A percentile compares a stretch with the other conserved stretches of the same genome.
Conservation (phyloP, 1,140 invertebrate genomes). For the Drosophila sproati region DNA sequence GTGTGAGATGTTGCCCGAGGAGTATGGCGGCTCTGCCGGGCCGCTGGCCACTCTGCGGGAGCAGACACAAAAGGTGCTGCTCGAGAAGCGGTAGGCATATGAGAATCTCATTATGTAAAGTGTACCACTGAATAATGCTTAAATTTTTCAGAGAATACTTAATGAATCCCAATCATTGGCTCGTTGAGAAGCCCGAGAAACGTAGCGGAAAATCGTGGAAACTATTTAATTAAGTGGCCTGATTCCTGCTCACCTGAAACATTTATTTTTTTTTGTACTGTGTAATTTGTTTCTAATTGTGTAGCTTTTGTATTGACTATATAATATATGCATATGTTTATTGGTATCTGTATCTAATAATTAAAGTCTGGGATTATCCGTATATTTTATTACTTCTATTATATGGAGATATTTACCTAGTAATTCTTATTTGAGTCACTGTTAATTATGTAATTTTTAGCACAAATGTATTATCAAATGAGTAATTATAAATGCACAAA, state of each 20-base stretch:
- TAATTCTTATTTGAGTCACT: too few relatives aligned
- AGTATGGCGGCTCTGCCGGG: constrained; percentile 88
- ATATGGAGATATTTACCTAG: too few relatives aligned
- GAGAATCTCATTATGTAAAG: not conserved
- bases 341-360: constrained; percentile 34
- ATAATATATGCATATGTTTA: constrained; percentile 27
- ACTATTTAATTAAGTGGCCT: constrained; percentile 43
- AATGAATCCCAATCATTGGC: constrained; percentile 73
- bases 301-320: constrained; percentile 8
- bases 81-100: constrained; percentile 60
- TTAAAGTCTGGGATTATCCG: not conserved
- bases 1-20: constrained; percentile 87
- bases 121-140: not conserved
- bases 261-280: constrained; percentile 2
- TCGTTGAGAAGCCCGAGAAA: constrained; percentile 67
- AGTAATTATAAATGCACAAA: not conserved
- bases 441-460: too few relatives aligned
- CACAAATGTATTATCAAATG: too few relatives aligned
- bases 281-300: constrained; percentile 21
- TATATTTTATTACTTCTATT: not conserved
- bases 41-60: constrained; percentile 86
- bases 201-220: constrained; percentile 60
- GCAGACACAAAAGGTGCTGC: constrained; percentile 84
- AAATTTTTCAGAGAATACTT: constrained; percentile 63
- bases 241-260: not conserved